A percentile compares a stretch with the other conserved stretches of the same genome.
These are phyloP conservation scores for Periparus ater DNA, from an alignment of 2,797 vertebrate genomes.

Conservation along the genomic window DNA sequence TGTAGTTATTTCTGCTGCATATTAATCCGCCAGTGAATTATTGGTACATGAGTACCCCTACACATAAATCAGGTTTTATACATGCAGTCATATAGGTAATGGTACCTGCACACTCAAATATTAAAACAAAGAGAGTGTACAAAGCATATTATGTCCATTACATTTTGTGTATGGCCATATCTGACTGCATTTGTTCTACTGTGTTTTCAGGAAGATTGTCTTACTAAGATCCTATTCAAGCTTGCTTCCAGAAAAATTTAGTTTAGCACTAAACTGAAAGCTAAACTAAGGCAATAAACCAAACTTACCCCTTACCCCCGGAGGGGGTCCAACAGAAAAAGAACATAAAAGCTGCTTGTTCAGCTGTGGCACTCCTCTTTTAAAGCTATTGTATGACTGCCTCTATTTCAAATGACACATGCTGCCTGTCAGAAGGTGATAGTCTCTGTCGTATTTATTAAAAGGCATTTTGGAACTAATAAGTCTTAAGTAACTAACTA, in stretches of 20 bases:
- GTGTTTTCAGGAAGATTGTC: not conserved
- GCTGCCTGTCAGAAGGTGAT: slow-evolving; percentile 40
- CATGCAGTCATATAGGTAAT: not conserved
- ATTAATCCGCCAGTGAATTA: not conserved
- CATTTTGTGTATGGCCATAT: not conserved
- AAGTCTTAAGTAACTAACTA: slow-evolving; percentile 23
- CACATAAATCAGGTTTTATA: not conserved
- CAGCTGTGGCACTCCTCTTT: slow-evolving; percentile 34
- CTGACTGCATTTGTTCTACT: not conserved
- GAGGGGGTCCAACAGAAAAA: not conserved
- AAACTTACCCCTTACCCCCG: not conserved
- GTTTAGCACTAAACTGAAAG: slow-evolving; percentile 6
- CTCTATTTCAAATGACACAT: slow-evolving; percentile 30
- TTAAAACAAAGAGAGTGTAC: not conserved
- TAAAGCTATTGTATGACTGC: slow-evolving; percentile 18
- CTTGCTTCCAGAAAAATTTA: slow-evolving; percentile 12
- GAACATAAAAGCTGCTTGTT: slow-evolving; percentile 41
- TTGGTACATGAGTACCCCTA: not conserved
- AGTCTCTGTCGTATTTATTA: slow-evolving; percentile 39
- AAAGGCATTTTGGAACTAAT: slow-evolving; percentile 23
- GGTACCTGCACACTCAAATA: not conserved
- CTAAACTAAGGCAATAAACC: slow-evolving; percentile 46
- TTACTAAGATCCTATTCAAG: not conserved
- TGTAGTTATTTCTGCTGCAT: not conserved
- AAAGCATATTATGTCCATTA: not conserved